Evolutionary conservation across 2,888 invertebrate species (phyloP).

Genomic region (Fabriciana adippe): DNA sequence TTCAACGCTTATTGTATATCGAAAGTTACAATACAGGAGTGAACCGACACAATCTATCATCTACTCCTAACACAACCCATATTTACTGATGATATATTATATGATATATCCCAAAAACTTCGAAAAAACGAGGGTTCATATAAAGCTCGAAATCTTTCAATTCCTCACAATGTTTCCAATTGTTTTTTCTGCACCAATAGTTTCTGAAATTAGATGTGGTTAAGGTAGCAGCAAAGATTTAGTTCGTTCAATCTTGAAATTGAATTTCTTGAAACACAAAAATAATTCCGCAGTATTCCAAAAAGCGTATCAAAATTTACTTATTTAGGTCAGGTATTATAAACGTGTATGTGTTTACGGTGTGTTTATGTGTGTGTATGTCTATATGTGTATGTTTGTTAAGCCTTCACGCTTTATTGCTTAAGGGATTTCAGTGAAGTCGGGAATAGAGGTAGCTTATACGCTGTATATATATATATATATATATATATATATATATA

Average conservation of each 20-base stretch:
- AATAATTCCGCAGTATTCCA: no score
- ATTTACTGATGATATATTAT: conserved; percentile 28
- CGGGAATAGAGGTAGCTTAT: no score
- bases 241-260: neutral
- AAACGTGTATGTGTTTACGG: no score
- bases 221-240: conserved; percentile 4
- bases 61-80: conserved; percentile 9
- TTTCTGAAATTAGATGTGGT: conserved; percentile 1
- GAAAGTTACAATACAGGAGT: neutral
- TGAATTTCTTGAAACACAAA: no score
- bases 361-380: no score
- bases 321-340: no score
- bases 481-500: no score
- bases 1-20: neutral
- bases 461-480: no score
- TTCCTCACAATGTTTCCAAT: conserved; percentile 14
- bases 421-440: no score
- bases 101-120: conserved; percentile 12
- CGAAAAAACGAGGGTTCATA: conserved; percentile 5
- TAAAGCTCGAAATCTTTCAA: conserved; percentile 12
- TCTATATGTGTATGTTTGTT: no score
- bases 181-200: conserved; percentile 13
- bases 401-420: no score
- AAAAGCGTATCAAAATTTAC: no score
- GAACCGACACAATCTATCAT: conserved; percentile 14